Evolutionary conservation across 1,140 invertebrate species (phyloP), one percentile per base, ranked within the genome.

Genomic region (Kradibia gibbosae): DNA sequence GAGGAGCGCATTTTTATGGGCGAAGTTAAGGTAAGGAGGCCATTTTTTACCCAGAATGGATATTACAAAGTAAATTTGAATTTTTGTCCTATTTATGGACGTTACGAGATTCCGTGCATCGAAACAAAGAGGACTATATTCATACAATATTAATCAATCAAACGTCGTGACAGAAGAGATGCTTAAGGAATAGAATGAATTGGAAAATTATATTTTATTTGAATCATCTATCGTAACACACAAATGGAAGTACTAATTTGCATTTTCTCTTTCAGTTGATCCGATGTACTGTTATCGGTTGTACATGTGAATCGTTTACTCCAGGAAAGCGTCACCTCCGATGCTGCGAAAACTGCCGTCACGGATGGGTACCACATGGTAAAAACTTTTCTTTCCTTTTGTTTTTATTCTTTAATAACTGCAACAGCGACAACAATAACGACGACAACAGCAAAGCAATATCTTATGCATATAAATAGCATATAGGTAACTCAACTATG

Each of bases 351-450:
- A 93, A 93, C 62, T 96, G 95, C 87, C 94, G 93, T 84, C 95
- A 96, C 88, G 95, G 95, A 75, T 96, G 95, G 95, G 95, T 96
- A 70, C 93, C 94, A 79, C 95, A 96, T 89, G 95, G 95, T 96
- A 90, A 95, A 95, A 45, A 5, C 31, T 50, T 25, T 50, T 1
- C 34, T 45, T 36, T 39, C 13, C 34, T 13, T 39, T 39, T 11
- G 28, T 31, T 11, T 48, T 7, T 48, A 17, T 48, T 7, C 17
- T 7, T 48, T 7, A 10, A 17, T 48, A 17, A 7, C 7, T 17
- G 45, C 45, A 17, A 10, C 8, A 7, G 45, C 17, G 45, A 7
- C 8, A 10, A 17, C 17, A 48, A 48, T 7, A 48, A 10, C 45
- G 45, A 10, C 17, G 45, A 17, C 45, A 10, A 17, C 45, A 10